Evolutionary conservation across 2,888 invertebrate species (phyloP).

Genomic region (Bombylius major): DNA sequence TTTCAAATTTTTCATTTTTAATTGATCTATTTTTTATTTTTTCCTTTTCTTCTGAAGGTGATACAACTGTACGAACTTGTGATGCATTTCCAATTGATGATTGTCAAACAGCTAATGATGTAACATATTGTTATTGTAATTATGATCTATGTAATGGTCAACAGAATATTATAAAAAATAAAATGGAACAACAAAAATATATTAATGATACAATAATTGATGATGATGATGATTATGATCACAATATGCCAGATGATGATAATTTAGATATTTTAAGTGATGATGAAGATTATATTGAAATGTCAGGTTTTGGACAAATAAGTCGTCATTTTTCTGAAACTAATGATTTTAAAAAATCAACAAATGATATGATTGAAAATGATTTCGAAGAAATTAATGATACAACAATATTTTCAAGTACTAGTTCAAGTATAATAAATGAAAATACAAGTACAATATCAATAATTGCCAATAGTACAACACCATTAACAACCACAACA

Average conservation of each 20-base stretch:
- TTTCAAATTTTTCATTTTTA: background rate
- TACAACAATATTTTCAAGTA: no score
- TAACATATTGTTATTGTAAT: constrained; percentile 14
- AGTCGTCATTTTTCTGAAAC: no score
- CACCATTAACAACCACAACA: no score
- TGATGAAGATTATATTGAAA: constrained; percentile 12
- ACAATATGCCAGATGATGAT: background rate
- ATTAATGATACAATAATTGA: no score
- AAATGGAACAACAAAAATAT: no score
- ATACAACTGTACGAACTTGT: constrained; percentile 9
- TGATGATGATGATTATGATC: background rate
- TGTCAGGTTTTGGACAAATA: constrained; percentile 9
- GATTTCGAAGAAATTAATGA: no score
- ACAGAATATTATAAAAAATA: background rate
- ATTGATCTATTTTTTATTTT: background rate
- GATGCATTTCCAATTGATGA: constrained; percentile 12
- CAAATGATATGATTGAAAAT: no score
- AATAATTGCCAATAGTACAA: no score
- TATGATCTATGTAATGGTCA: constrained; percentile 11
- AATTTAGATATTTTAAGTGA: constrained; percentile 5
- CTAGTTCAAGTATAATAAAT: no score
- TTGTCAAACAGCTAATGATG: constrained; percentile 13
- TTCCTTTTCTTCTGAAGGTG: background rate
- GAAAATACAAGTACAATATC: no score
- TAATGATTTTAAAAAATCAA: no score